A percentile compares a stretch with the other conserved stretches of the same genome.
Conservation (phyloP, 1,140 invertebrate species). For the Dinoponera quadriceps region DNA sequence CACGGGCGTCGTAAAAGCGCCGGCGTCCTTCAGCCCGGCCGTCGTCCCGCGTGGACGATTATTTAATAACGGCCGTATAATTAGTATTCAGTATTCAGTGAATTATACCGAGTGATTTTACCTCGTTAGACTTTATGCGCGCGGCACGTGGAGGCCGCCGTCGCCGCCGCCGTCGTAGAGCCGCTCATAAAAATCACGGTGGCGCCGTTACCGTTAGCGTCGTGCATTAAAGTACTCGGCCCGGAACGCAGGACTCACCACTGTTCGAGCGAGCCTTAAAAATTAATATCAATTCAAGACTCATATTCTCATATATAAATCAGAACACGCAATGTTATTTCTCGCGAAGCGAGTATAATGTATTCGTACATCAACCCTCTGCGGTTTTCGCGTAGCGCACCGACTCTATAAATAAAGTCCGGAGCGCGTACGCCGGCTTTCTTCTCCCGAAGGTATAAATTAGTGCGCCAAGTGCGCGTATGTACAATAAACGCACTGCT, state of each 20-base stretch:
- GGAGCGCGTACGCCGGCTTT: not conserved
- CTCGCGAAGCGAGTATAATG: too few species aligned
- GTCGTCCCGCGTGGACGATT: constrained; percentile 39
- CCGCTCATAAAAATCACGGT: constrained; percentile 49
- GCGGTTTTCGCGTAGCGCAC: not conserved
- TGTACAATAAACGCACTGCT: constrained; percentile 27
- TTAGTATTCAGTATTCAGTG: constrained; percentile 62
- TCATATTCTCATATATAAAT: too few species aligned
- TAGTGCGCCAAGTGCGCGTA: not conserved
- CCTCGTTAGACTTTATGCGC: constrained; percentile 55
- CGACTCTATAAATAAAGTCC: constrained; percentile 19
- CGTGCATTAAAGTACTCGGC: constrained; percentile 29
- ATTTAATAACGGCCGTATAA: constrained; percentile 67
- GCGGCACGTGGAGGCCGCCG: not conserved
- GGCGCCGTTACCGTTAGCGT: constrained; percentile 27
- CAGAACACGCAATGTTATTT: too few species aligned
- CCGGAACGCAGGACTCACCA: too few species aligned
- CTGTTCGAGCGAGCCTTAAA: too few species aligned
- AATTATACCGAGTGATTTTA: constrained; percentile 54
- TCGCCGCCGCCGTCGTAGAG: not conserved
- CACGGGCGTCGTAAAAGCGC: constrained; percentile 56
- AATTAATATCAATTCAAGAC: too few species aligned
- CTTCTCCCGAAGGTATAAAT: constrained; percentile 21
- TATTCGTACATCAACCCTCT: too few species aligned
- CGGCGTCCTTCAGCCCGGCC: constrained; percentile 23